A percentile compares a stretch with the other conserved stretches of the same genome.
Evolutionary conservation across 2,113 vertebrate genomes (phyloP).

Genomic region (Rhinichthys klamathensis): DNA sequence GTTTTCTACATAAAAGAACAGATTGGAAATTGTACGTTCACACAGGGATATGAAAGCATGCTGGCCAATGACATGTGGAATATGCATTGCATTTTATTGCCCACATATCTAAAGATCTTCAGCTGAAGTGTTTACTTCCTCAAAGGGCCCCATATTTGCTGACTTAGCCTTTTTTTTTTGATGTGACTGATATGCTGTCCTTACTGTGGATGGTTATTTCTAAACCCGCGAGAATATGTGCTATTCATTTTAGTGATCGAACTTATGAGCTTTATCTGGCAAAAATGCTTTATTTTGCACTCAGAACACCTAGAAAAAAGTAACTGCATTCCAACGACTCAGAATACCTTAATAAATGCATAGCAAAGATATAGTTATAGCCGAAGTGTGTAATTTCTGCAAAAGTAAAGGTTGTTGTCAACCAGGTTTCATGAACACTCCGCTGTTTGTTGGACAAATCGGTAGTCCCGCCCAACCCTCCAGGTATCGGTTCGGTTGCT

Average conservation of each 20-base stretch:
- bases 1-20: conserved; percentile 44
- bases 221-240: conserved; percentile 5
- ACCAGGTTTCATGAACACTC: not conserved
- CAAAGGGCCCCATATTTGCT: conserved; percentile 17
- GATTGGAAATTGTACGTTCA: conserved; percentile 20
- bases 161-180: not conserved
- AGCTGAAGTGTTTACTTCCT: conserved; percentile 22
- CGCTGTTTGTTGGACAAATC: not conserved
- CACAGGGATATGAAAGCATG: not conserved
- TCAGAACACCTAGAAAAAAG: too few species aligned
- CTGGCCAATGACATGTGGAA: conserved; percentile 56
- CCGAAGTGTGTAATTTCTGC: not conserved
- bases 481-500: not conserved
- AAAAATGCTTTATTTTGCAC: not conserved
- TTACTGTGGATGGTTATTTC: not conserved
- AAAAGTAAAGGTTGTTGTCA: too few species aligned
- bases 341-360: not conserved
- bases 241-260: not conserved
- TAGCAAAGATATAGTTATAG: not conserved
- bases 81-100: conserved; percentile 47
- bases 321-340: too few species aligned
- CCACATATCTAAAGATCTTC: conserved; percentile 34
- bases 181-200: not conserved
- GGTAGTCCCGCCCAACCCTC: not conserved
- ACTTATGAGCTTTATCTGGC: not conserved